phyloP scores from a whole-genome alignment of 2,797 vertebrate genomes.

The Craterocephalus amniculus region DNA sequence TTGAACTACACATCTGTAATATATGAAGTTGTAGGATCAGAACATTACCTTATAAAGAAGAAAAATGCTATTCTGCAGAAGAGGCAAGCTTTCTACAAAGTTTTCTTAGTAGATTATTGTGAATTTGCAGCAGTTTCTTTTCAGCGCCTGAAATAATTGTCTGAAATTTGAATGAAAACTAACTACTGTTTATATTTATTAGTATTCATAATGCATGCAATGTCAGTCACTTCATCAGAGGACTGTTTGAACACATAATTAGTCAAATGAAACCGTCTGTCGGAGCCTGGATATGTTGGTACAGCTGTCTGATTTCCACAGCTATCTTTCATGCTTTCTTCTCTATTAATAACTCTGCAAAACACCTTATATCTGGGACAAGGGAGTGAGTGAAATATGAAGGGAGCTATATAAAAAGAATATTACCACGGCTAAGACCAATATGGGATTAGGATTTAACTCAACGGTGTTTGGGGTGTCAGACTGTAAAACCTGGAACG shows the following conservation, averaged over 20 bases:
- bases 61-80: background rate
- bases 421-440: conserved; percentile 51
- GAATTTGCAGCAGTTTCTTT: background rate
- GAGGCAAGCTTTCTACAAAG: background rate
- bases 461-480: conserved; percentile 53
- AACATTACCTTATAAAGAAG: background rate
- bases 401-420: conserved; percentile 52
- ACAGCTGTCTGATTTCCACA: conserved; percentile 23
- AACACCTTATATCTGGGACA: conserved; percentile 42
- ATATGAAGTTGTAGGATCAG: background rate
- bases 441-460: conserved; percentile 63
- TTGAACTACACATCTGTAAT: background rate
- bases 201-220: conserved; percentile 18
- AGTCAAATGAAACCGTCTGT: conserved; percentile 27
- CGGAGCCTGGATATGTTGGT: conserved; percentile 16
- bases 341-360: conserved; percentile 41
- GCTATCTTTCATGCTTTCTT: conserved; percentile 31
- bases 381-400: conserved; percentile 39
- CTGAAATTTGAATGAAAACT: conserved; percentile 26
- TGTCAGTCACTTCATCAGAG: conserved; percentile 33
- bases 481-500: conserved; percentile 50
- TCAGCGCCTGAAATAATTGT: conserved; percentile 16
- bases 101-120: background rate
- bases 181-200: conserved; percentile 24
- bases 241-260: conserved; percentile 34